These are phyloP conservation scores for Petrolisthes cinctipes DNA, from an alignment of 2,888 invertebrate genomes.

Conservation along the genomic window DNA sequence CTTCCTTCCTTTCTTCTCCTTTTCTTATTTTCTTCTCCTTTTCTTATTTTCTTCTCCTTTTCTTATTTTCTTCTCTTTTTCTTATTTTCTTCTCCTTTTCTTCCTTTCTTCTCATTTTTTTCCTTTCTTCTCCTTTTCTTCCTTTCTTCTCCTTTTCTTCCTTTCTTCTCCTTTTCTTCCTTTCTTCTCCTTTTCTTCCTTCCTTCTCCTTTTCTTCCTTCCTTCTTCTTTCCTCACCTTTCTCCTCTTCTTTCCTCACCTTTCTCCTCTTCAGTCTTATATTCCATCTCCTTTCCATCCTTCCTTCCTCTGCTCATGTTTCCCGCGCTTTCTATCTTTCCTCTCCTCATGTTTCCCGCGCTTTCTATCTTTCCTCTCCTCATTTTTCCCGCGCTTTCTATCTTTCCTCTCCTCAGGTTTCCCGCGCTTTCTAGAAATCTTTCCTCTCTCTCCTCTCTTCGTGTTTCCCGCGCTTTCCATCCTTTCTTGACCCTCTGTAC, in stretches of 20 bases:
- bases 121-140: background rate
- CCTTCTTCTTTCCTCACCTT: background rate
- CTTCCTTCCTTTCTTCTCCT: too few species aligned
- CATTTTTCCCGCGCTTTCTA: background rate
- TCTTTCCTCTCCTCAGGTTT: background rate
- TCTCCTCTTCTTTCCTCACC: background rate
- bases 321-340: background rate
- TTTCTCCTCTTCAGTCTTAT: background rate
- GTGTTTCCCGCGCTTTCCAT: too few species aligned
- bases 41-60: background rate
- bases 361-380: background rate
- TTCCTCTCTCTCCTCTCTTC: too few species aligned
- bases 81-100: background rate
- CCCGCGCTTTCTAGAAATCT: too few species aligned
- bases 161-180: background rate
- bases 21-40: too few species aligned
- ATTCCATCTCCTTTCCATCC: background rate
- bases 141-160: background rate
- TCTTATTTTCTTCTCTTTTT: slow-evolving; percentile 4
- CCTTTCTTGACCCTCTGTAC: too few species aligned
- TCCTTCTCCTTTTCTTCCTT: background rate
- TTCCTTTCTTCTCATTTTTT: background rate
- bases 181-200: background rate
- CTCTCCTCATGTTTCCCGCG: background rate
- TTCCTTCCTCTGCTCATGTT: background rate